A percentile compares a stretch with the other conserved stretches of the same genome.
phyloP scores from a whole-genome alignment of 2,113 vertebrate genomes.

The Esox niger region DNA sequence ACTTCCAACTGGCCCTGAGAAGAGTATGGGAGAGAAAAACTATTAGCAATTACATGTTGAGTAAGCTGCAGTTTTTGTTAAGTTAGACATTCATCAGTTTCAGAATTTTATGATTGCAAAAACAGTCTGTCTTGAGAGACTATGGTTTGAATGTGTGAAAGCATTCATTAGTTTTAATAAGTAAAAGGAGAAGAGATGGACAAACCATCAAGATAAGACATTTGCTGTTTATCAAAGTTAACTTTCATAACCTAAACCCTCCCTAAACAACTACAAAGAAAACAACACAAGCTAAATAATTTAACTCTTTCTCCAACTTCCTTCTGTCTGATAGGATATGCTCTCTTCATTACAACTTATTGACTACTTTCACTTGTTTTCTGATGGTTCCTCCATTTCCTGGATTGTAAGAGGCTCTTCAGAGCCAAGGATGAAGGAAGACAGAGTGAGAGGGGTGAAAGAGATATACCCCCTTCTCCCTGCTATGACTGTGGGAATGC shows the following conservation, averaged over 20 bases:
- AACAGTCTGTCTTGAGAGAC: too few relatives aligned
- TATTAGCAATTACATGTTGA: too few relatives aligned
- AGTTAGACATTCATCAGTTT: too few relatives aligned
- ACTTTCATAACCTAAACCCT: not conserved
- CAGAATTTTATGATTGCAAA: too few relatives aligned
- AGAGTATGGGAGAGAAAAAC: slow-evolving; percentile 5
- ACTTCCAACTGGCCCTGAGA: slow-evolving; percentile 78
- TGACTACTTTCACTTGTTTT: slow-evolving; percentile 30
- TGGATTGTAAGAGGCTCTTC: slow-evolving; percentile 33
- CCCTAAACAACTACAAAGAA: not conserved
- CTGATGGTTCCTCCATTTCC: slow-evolving; percentile 35
- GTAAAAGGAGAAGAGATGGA: not conserved
- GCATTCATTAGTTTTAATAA: too few relatives aligned
- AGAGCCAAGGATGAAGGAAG: slow-evolving; percentile 24
- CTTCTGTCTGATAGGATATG: slow-evolving; percentile 28
- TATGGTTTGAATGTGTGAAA: too few relatives aligned
- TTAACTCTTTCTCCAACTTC: slow-evolving; percentile 1
- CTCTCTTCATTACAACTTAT: slow-evolving; percentile 11
- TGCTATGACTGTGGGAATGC: slow-evolving; percentile 30
- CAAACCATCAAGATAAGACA: not conserved
- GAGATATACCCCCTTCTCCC: slow-evolving; percentile 11
- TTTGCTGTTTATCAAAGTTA: not conserved
- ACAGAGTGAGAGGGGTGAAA: not conserved
- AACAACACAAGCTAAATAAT: not conserved
- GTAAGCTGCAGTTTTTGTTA: too few relatives aligned